A percentile compares a stretch with the other conserved stretches of the same genome.
phyloP scores from a whole-genome alignment of 2,113 vertebrate genomes.

The Pagrus major region DNA sequence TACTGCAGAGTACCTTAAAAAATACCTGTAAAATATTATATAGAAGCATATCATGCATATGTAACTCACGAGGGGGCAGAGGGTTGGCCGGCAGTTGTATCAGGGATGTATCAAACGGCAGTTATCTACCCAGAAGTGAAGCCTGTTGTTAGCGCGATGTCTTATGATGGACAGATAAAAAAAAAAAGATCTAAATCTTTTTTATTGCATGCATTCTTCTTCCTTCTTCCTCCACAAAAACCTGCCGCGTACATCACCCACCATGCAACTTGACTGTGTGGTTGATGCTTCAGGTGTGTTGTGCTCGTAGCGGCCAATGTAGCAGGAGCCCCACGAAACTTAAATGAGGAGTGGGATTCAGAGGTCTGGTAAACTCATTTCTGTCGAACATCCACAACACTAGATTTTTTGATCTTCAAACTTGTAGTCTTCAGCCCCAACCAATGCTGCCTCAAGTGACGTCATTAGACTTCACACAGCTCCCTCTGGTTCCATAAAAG shows the following conservation, averaged over 20 bases:
- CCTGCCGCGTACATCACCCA: too few species aligned
- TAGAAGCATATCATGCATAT: too few species aligned
- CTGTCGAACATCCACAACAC: neutral
- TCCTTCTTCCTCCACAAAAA: too few species aligned
- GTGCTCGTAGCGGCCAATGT: neutral
- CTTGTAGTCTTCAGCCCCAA: neutral
- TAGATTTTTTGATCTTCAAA: neutral
- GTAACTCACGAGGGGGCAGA: too few species aligned
- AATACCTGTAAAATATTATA: too few species aligned
- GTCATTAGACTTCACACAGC: neutral
- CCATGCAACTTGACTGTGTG: too few species aligned
- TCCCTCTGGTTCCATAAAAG: neutral
- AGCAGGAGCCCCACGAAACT: neutral
- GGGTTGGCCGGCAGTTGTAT: too few species aligned
- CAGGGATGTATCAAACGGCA: too few species aligned
- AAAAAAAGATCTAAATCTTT: neutral
- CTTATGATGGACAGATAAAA: neutral
- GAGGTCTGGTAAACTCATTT: neutral
- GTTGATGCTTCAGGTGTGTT: neutral
- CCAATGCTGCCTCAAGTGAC: too few species aligned
- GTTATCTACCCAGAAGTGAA: too few species aligned
- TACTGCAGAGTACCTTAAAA: too few species aligned
- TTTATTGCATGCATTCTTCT: neutral
- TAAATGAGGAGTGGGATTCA: neutral
- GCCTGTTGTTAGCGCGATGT: too few species aligned